Conservation (phyloP, 2,113 vertebrate species). For the Oostethus manadensis region DNA sequence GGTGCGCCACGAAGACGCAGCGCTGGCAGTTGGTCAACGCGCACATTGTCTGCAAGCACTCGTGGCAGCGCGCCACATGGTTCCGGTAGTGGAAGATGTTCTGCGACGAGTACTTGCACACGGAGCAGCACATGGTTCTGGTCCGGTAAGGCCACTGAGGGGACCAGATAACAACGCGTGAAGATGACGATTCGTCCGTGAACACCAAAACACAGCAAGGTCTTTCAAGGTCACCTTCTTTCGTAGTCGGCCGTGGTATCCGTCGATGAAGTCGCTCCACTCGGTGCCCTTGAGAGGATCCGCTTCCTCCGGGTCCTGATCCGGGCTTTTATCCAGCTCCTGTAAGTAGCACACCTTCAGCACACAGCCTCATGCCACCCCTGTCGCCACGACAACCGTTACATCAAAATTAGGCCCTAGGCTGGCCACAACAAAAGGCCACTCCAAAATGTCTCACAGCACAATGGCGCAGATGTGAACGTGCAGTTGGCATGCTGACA, state of each 20-base stretch:
- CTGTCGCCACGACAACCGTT: no score
- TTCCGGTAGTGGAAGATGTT: constrained; percentile 67
- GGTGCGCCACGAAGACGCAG: constrained; percentile 62
- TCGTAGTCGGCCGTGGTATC: constrained; percentile 45
- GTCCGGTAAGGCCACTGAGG: constrained; percentile 71
- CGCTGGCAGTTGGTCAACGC: constrained; percentile 53
- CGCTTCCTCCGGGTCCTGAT: constrained; percentile 44
- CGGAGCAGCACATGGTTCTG: constrained; percentile 60
- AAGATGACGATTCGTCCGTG: no score
- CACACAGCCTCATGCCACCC: no score
- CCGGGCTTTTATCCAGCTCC: constrained; percentile 20
- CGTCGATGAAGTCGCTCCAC: constrained; percentile 64
- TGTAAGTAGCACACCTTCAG: not conserved
- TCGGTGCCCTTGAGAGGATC: constrained; percentile 55
- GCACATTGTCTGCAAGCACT: constrained; percentile 55
- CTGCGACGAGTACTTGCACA: constrained; percentile 68
- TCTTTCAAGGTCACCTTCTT: constrained; percentile 35
- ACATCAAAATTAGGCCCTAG: no score
- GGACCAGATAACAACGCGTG: not conserved
- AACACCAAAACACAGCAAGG: not conserved
- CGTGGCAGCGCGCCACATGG: constrained; percentile 66
- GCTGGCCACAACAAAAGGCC: no score
- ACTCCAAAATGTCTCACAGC: no score
- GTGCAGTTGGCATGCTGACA: no score
- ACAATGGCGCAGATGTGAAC: no score